Conservation (phyloP, 2,113 vertebrate genomes). For the Serranochromis macrocephalus region DNA sequence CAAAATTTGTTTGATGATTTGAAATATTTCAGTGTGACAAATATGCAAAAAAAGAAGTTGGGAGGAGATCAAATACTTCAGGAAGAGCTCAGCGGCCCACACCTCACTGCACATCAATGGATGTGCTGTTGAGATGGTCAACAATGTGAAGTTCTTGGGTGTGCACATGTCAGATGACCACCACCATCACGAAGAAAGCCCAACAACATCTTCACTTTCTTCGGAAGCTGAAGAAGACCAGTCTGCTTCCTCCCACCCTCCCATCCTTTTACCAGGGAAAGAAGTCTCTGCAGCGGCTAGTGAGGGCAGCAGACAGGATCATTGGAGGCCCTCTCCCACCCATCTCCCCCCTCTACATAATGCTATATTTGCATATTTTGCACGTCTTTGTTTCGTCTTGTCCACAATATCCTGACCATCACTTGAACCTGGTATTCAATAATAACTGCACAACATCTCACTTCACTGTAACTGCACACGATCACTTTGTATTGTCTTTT, state of each 20-base stretch:
- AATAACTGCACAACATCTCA: background rate
- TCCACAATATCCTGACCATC: background rate
- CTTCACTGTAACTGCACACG: background rate
- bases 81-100: background rate
- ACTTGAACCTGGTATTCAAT: background rate
- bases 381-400: background rate
- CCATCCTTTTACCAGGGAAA: background rate
- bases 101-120: background rate
- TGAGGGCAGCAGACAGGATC: background rate
- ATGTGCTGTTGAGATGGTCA: background rate
- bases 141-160: background rate
- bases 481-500: background rate
- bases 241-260: background rate
- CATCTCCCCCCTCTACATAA: background rate
- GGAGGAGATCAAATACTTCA: background rate
- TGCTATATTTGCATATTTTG: background rate
- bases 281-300: rapidly evolving
- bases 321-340: background rate
- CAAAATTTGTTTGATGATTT: background rate
- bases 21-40: background rate
- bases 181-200: rapidly evolving
- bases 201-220: background rate
- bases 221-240: rapidly evolving
- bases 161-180: background rate
- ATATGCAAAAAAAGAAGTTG: background rate